Evolutionary conservation across 2,888 invertebrate species (phyloP), one percentile per base, ranked within the genome.

Genomic region (Phymatocera aterrima): DNA sequence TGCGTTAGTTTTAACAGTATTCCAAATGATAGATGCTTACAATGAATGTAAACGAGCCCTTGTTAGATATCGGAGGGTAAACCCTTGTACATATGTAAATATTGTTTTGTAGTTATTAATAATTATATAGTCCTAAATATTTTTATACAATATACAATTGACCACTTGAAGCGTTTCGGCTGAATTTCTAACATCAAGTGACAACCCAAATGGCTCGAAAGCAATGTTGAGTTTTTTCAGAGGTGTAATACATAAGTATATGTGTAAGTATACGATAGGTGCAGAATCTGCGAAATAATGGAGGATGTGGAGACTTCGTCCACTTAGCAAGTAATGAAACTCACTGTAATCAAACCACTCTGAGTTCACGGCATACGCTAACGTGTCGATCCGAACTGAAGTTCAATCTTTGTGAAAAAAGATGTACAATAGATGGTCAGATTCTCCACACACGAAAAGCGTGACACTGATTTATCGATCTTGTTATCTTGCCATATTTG

Each of bases 61-160:
- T 60, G 57, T n/a, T 75, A 15, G 10, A 24, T 18, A 40, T 28
- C 12, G 1, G 10, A 8, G 75, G 60, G 28, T 0, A 3, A 75
- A 57, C 40, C 75, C 51, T 75, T 75, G 75, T 75, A 57, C 31
- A 75, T 75, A 75, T 75, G 75, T 75, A 75, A 54, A 75, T 75
- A 75, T 37, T 75, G 8, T 51, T 24, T 40, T 75, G 40, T 75
- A 75, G 18, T n/a, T 31, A 2, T 51, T 51, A 72, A 34, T 34
- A n/a, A n/a, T n/a, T n/a, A 21, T 31, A 34, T 48, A 21, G 8
- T 6, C 8, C 31, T 31, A 51, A 51, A 18, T 31, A 51, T 34
- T 72, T 34, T 72, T 28, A 72, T 72, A 31, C 28, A 28, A 31
- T 51, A 34, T 18, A 31, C 51, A 34, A 51, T 51, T 51, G 18